Conservation (phyloP, 2,888 invertebrate species). For the Agrotis segetum region DNA sequence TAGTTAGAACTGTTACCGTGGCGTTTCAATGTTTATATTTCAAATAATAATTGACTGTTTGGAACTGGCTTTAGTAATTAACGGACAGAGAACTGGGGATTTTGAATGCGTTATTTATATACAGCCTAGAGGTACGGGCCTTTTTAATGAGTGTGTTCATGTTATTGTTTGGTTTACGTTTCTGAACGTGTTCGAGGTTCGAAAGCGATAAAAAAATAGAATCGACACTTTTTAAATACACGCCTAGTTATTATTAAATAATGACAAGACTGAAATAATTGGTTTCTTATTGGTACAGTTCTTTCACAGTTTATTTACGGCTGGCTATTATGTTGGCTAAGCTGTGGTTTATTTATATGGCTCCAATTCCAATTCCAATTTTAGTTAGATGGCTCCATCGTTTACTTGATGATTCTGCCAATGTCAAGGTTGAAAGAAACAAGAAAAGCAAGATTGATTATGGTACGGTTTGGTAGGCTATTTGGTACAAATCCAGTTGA, state of each 20-base stretch:
- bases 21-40: constrained; percentile 74
- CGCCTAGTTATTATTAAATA: constrained; percentile 45
- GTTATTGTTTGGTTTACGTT: constrained; percentile 63
- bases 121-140: constrained; percentile 67
- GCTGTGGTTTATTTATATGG: too few relatives aligned
- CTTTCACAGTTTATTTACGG: neutral
- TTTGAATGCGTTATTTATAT: constrained; percentile 76
- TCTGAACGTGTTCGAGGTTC: constrained; percentile 39
- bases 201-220: constrained; percentile 40
- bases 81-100: constrained; percentile 80
- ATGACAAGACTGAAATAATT: constrained; percentile 24
- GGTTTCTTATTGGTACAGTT: constrained; percentile 28
- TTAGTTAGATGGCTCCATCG: too few relatives aligned
- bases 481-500: too few relatives aligned
- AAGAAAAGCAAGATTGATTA: too few relatives aligned
- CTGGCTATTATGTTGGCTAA: neutral
- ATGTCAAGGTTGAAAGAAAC: too few relatives aligned
- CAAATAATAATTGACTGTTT: constrained; percentile 86
- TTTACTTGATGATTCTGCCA: too few relatives aligned
- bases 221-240: constrained; percentile 45
- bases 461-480: too few relatives aligned
- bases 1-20: constrained; percentile 80
- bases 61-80: constrained; percentile 80
- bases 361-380: too few relatives aligned
- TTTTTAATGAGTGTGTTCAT: constrained; percentile 71